Evolutionary conservation across 2,888 invertebrate species (phyloP), one percentile per base, ranked within the genome.

Genomic region (Diplolepis rosae): DNA sequence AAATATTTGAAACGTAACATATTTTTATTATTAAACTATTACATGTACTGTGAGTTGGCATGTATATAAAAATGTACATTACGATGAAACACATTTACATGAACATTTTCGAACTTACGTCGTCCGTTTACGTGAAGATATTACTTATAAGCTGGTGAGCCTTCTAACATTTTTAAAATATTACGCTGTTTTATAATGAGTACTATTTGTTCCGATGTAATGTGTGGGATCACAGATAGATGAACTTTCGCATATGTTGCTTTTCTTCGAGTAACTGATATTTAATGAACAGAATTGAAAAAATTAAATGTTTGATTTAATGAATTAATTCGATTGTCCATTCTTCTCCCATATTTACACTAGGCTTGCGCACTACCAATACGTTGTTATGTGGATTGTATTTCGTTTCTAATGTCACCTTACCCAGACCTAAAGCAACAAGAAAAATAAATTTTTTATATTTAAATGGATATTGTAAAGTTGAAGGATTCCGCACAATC

Each of bases 311-410:
- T 61, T 66, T 50, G 30, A 65, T 68, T 74, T 86, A 87, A 79
- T 82, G 89, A 77, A 90, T 88, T 56, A 94, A 91, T 39, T 89
- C 90, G 74, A 96, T 93, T 69, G 91, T 92, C 94, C 95, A 98
- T 79, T 94, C 93, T 75, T 93, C 92, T 30, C 93, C 92, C 91
- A 98, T 94, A 84, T 92, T 94, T 65, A 97, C 94, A 28, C 91
- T 95, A 0, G 98, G 98, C 82, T 97, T 98, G 77, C 98, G 92
- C 15, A 98, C 91, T 0, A 93, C 93, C 13, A 97, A 89, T 0
- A 93, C 92, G 66, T 92, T 92, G 72, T 92, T 92, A 15, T 93
- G 92, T 27, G 91, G 91, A 86, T 93, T 93, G 78, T 93, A 91
- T 1, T 92, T 91, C 80, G 94, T 92, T 83, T 94, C 93, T 75